Percentiles rank a stretch among this genome's conserved stretches.
Conservation (phyloP, 1,140 invertebrate species). For the Drosophila chauvacae region DNA sequence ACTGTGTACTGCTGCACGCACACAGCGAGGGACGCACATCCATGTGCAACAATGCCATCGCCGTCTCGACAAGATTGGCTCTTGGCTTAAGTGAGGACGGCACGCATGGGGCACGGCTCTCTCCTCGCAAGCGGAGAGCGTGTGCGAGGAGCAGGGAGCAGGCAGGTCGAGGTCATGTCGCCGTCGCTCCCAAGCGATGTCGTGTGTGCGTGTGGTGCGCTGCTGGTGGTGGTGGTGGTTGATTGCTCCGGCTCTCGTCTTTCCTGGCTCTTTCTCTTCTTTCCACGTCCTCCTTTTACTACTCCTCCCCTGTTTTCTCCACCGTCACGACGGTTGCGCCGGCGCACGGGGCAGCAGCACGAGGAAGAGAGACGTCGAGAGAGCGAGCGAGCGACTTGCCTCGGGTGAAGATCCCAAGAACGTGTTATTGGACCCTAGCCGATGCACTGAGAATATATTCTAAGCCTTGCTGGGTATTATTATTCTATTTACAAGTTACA, state of each 20-base stretch:
- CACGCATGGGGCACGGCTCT: constrained; percentile 75
- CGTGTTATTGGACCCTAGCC: constrained; percentile 41
- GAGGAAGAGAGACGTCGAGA: constrained; percentile 49
- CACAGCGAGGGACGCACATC: constrained; percentile 19
- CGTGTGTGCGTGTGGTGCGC: constrained; percentile 60
- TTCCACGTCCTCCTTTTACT: background rate
- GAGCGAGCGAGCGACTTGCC: constrained; percentile 30
- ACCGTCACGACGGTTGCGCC: constrained; percentile 47
- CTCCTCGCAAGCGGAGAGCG: constrained; percentile 34
- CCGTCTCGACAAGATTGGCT: constrained; percentile 51
- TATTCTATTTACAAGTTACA: background rate
- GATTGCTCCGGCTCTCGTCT: constrained; percentile 47
- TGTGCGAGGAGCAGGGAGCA: constrained; percentile 52
- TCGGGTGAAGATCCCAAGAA: constrained; percentile 25
- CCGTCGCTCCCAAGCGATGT: constrained; percentile 48
- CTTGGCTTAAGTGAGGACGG: constrained; percentile 71
- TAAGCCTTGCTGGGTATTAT: background rate
- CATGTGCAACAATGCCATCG: constrained; percentile 60
- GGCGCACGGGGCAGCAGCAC: constrained; percentile 65
- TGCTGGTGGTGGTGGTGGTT: constrained; percentile 51
- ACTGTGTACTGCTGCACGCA: constrained; percentile 23
- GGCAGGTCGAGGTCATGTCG: constrained; percentile 74
- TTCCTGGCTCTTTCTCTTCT: constrained; percentile 37
- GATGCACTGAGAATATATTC: constrained; percentile 30
- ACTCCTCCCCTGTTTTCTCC: constrained; percentile 20